phyloP scores from a whole-genome alignment of 1,140 invertebrate genomes.

The Diprion similis region DNA sequence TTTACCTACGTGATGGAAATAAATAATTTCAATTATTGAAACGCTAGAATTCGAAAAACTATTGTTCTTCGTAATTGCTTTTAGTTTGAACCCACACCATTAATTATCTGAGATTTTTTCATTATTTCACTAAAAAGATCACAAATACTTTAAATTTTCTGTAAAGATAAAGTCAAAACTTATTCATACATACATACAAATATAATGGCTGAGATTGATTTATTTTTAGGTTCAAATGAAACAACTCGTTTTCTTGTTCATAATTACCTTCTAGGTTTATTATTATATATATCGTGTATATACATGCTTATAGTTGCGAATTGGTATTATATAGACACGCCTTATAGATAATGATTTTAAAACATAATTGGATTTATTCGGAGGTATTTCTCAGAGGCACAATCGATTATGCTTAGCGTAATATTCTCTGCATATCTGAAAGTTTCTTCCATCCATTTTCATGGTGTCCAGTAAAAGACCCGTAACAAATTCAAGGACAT shows the following conservation, averaged over 20 bases:
- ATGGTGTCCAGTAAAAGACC: too few relatives aligned
- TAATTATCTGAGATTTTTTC: too few relatives aligned
- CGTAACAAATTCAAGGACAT: too few relatives aligned
- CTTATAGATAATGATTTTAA: not conserved
- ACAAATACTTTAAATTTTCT: too few relatives aligned
- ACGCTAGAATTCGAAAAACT: too few relatives aligned
- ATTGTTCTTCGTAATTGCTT: too few relatives aligned
- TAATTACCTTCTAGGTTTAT: not conserved
- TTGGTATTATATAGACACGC: not conserved
- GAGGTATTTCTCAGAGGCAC: conserved; percentile 4
- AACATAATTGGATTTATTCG: not conserved
- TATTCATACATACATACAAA: too few relatives aligned
- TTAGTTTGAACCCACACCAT: too few relatives aligned
- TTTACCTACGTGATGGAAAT: too few relatives aligned
- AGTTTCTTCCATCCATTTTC: not conserved
- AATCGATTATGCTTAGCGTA: not conserved
- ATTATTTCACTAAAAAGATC: too few relatives aligned
- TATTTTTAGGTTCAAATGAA: not conserved
- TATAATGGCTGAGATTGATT: not conserved
- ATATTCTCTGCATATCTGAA: not conserved
- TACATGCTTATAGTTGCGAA: not conserved
- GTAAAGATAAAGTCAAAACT: too few relatives aligned
- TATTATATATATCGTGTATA: not conserved
- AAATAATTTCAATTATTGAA: too few relatives aligned
- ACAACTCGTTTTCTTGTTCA: not conserved